phyloP scores from a whole-genome alignment of 2,888 invertebrate species.

The Cephalotes varians region DNA sequence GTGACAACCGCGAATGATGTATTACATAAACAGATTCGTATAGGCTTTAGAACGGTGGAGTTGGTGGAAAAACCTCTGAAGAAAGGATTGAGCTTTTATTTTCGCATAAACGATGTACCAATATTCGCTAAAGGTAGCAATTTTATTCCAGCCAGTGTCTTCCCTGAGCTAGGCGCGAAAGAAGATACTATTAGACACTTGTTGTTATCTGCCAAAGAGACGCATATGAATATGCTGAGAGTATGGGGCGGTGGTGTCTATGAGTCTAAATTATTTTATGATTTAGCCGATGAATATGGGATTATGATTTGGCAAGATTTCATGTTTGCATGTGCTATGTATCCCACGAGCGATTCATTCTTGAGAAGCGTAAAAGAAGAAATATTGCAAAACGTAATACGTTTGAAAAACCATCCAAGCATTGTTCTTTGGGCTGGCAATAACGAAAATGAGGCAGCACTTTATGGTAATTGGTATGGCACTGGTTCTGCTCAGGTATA shows the following conservation, averaged over 20 bases:
- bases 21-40: slow-evolving; percentile 87
- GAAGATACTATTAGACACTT: slow-evolving; percentile 88
- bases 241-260: slow-evolving; percentile 99
- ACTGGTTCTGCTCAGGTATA: slow-evolving; percentile 87
- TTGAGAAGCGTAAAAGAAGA: slow-evolving; percentile 91
- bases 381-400: slow-evolving; percentile 92
- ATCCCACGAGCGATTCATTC: slow-evolving; percentile 92
- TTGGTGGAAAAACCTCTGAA: slow-evolving; percentile 91
- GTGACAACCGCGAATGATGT: slow-evolving; percentile 83
- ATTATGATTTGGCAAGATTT: slow-evolving; percentile 99
- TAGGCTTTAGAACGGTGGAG: slow-evolving; percentile 96
- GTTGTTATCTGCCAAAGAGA: slow-evolving; percentile 90
- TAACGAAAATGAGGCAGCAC: slow-evolving; percentile 98
- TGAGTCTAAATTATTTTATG: slow-evolving; percentile 96
- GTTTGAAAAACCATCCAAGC: slow-evolving; percentile 95
- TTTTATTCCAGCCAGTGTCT: slow-evolving; percentile 95
- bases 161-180: slow-evolving; percentile 91
- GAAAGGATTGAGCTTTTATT: slow-evolving; percentile 93
- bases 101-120: slow-evolving; percentile 93
- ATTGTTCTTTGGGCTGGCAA: slow-evolving; percentile 97
- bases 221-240: slow-evolving; percentile 97
- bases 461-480: slow-evolving; percentile 93
- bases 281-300: slow-evolving; percentile 94
- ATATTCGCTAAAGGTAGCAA: slow-evolving; percentile 99
- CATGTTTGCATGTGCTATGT: slow-evolving; percentile 98